phyloP scores from a whole-genome alignment of 2,113 vertebrate species.

The Prinia subflava region DNA sequence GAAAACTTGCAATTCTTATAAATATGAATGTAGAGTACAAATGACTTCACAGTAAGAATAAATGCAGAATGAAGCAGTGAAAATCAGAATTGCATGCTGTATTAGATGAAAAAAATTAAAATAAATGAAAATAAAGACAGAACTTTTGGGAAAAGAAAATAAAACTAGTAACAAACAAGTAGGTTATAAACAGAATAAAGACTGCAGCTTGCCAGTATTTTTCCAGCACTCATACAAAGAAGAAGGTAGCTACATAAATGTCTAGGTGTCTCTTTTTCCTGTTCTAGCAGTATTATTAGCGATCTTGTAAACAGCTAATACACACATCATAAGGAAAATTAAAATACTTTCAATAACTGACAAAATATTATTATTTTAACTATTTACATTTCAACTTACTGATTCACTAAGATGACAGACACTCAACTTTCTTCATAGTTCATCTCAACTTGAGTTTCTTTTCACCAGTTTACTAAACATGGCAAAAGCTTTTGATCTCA shows the following conservation, averaged over 20 bases:
- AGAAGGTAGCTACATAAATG: not conserved
- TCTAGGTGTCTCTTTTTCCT: not conserved
- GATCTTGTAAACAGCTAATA: not conserved
- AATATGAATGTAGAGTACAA: not conserved
- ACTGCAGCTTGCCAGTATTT: not conserved
- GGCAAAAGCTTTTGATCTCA: not conserved
- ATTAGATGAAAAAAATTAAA: not conserved
- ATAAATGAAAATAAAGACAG: not conserved
- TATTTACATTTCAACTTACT: not conserved
- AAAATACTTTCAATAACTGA: not conserved
- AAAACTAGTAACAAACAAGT: not conserved
- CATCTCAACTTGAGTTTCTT: not conserved
- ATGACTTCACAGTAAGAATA: not conserved
- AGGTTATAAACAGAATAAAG: not conserved
- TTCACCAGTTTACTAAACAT: not conserved
- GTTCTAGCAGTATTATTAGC: not conserved
- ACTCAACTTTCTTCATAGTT: not conserved
- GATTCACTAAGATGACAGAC: not conserved
- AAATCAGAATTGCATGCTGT: not conserved
- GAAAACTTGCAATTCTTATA: not conserved
- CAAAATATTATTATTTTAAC: not conserved
- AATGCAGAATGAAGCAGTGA: not conserved
- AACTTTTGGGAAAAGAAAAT: not conserved
- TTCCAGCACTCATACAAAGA: not conserved
- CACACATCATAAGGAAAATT: not conserved